Percentiles rank a stretch among this genome's conserved stretches.
phyloP scores from a whole-genome alignment of 2,113 vertebrate species.

The Saimiri boliviensis region DNA sequence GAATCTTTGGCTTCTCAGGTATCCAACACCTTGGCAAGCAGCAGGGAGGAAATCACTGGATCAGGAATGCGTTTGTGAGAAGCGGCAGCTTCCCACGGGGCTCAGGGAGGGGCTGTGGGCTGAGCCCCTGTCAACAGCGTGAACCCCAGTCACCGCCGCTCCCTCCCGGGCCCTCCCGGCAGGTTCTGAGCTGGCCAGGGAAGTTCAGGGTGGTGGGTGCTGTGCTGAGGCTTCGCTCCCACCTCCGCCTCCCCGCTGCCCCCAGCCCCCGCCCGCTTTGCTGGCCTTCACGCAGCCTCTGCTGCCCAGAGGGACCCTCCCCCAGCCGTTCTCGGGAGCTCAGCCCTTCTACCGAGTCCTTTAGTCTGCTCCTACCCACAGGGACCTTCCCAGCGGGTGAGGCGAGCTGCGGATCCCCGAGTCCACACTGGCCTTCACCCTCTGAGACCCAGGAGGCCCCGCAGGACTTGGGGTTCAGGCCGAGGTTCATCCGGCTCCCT shows the following conservation, averaged over 20 bases:
- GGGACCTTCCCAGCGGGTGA: neutral
- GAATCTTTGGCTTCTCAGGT: neutral
- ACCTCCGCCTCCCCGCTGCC: too few relatives aligned
- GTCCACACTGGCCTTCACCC: rapidly evolving
- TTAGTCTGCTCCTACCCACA: neutral
- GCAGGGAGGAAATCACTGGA: neutral
- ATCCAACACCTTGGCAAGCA: neutral
- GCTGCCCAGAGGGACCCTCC: neutral
- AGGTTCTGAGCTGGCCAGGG: rapidly evolving
- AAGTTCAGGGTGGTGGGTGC: too few relatives aligned
- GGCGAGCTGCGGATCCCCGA: neutral
- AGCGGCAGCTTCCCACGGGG: rapidly evolving
- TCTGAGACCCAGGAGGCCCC: neutral
- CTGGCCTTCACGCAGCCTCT: neutral
- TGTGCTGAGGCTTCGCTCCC: neutral
- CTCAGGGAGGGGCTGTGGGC: neutral
- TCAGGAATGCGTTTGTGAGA: neutral
- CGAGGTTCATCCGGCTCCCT: neutral
- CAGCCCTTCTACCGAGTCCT: neutral
- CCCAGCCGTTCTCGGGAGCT: rapidly evolving
- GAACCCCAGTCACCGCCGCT: rapidly evolving
- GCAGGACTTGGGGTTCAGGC: neutral
- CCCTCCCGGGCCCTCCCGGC: rapidly evolving
- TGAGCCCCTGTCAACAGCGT: rapidly evolving
- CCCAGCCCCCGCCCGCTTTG: rapidly evolving